Conservation (phyloP, 2,797 vertebrate species). For the Macrochelys suwanniensis region DNA sequence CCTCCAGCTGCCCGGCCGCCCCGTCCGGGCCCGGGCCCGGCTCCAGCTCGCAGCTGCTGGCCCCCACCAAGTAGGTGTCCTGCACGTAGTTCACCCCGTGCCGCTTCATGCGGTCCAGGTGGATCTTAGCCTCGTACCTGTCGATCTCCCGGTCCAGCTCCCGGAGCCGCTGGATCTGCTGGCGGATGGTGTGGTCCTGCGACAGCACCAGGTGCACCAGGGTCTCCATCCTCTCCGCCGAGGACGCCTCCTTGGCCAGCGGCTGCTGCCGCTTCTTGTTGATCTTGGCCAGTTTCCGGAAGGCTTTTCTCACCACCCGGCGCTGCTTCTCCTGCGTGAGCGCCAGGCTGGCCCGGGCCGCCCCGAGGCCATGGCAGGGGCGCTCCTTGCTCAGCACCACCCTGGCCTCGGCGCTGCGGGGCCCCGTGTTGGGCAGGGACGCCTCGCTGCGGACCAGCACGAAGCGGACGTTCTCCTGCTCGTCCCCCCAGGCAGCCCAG, state of each 20-base stretch:
- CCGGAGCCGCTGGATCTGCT: constrained; percentile 93
- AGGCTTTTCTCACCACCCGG: constrained; percentile 94
- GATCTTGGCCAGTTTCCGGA: constrained; percentile 95
- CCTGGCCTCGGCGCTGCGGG: constrained; percentile 93
- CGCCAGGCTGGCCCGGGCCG: constrained; percentile 72
- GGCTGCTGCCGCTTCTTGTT: constrained; percentile 87
- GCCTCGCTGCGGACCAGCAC: constrained; percentile 94
- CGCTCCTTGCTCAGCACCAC: constrained; percentile 93
- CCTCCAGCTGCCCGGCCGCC: constrained; percentile 82
- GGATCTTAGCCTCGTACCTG: constrained; percentile 91
- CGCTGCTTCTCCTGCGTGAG: constrained; percentile 93
- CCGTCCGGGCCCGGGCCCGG: constrained; percentile 67
- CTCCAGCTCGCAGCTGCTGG: constrained; percentile 50
- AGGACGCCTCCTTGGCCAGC: constrained; percentile 67
- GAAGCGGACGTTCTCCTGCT: constrained; percentile 95
- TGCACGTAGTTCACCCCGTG: constrained; percentile 98
- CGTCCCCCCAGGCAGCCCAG: constrained; percentile 95
- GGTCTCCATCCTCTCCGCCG: constrained; percentile 93
- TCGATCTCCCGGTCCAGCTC: constrained; percentile 96
- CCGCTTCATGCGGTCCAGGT: constrained; percentile 91
- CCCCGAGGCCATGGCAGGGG: constrained; percentile 74
- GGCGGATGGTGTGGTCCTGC: constrained; percentile 97
- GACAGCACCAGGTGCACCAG: constrained; percentile 96
- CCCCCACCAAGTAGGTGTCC: constrained; percentile 93
- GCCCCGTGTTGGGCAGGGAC: constrained; percentile 91